phyloP scores from a whole-genome alignment of 2,797 vertebrate genomes.

The Euphonia xanthogaster region DNA sequence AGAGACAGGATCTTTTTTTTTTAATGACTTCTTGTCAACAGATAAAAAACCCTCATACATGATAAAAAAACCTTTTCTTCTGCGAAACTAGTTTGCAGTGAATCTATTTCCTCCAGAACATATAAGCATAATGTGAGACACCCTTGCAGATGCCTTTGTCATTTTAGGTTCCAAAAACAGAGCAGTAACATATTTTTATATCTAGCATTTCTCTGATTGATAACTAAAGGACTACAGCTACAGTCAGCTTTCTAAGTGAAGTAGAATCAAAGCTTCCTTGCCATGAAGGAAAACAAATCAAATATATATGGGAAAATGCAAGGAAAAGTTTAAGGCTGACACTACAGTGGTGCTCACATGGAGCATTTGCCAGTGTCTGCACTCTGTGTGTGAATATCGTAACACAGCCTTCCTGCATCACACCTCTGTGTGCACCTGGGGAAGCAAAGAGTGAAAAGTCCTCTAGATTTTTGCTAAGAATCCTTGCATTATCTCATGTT shows the following conservation, averaged over 20 bases:
- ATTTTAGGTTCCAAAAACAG: background rate
- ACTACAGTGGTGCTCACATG: background rate
- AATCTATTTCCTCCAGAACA: background rate
- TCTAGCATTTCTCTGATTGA: background rate
- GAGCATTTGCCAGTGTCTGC: background rate
- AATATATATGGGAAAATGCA: background rate
- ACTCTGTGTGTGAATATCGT: background rate
- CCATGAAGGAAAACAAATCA: background rate
- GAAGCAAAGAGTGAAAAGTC: background rate
- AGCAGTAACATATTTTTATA: background rate
- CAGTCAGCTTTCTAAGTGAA: background rate
- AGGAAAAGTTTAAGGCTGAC: background rate
- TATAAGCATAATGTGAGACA: background rate
- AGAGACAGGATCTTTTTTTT: background rate
- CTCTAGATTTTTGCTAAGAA: background rate
- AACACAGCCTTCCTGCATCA: background rate
- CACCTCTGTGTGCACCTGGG: background rate
- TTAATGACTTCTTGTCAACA: background rate
- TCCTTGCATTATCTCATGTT: background rate
- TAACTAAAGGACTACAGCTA: background rate
- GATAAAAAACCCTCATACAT: background rate
- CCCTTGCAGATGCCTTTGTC: background rate
- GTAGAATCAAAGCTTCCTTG: background rate
- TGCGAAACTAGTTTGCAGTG: background rate
- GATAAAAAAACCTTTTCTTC: background rate